phyloP scores from a whole-genome alignment of 2,797 vertebrate species.

The Manis pentadactyla region DNA sequence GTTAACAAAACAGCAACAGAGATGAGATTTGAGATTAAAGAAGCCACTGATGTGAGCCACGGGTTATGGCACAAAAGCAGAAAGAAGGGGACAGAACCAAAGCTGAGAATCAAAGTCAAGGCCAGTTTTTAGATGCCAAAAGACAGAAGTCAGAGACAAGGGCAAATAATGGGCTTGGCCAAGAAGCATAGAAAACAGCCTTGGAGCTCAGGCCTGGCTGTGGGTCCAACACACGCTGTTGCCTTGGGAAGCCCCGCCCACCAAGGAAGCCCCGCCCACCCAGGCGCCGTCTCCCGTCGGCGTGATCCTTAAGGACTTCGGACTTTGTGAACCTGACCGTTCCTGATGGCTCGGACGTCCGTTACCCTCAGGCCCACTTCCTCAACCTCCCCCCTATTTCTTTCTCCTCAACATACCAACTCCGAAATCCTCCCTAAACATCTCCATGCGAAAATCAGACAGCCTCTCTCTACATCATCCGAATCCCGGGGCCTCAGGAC shows the following conservation, averaged over 20 bases:
- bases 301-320: neutral
- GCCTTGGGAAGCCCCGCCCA: neutral
- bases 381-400: neutral
- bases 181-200: neutral
- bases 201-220: too few species aligned
- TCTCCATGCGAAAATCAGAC: neutral
- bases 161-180: neutral
- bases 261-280: too few species aligned
- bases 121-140: neutral
- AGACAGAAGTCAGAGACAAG: neutral
- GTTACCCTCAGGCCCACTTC: neutral
- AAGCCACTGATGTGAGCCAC: neutral
- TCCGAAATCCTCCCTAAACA: neutral
- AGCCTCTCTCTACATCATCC: neutral
- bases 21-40: neutral
- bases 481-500: neutral
- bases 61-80: neutral
- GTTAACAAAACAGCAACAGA: neutral
- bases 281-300: neutral
- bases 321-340: neutral
- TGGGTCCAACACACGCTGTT: neutral
- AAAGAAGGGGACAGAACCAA: neutral
- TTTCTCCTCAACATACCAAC: neutral
- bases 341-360: accelerated
- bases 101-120: neutral